Percentiles rank a stretch among this genome's conserved stretches.
Evolutionary conservation across 2,888 invertebrate species (phyloP).

Genomic region (Aplocera efformata): DNA sequence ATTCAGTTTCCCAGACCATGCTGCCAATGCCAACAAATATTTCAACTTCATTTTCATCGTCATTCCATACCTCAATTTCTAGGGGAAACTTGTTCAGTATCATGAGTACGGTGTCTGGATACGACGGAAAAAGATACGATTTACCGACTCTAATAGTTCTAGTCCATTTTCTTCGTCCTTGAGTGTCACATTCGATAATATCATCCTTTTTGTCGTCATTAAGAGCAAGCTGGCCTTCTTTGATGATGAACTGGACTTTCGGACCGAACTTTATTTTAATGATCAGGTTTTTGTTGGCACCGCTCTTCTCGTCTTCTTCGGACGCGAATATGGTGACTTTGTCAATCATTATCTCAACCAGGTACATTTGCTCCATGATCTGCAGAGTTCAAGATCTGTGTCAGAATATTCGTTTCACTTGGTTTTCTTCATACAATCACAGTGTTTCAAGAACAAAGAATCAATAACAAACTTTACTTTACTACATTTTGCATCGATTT

Average conservation of each 20-base stretch:
- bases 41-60: slow-evolving; percentile 56
- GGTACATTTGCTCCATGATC: slow-evolving; percentile 80
- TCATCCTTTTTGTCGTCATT: slow-evolving; percentile 51
- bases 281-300: slow-evolving; percentile 64
- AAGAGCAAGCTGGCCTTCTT: slow-evolving; percentile 63
- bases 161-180: slow-evolving; percentile 56
- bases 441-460: slow-evolving; percentile 10
- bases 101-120: slow-evolving; percentile 64
- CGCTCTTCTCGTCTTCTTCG: slow-evolving; percentile 47
- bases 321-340: slow-evolving; percentile 64
- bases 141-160: slow-evolving; percentile 72
- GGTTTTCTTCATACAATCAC: slow-evolving; percentile 8
- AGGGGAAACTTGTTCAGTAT: slow-evolving; percentile 70
- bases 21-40: slow-evolving; percentile 66
- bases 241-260: slow-evolving; percentile 70
- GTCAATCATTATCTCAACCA: slow-evolving; percentile 79
- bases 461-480: slow-evolving; percentile 1
- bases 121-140: slow-evolving; percentile 76
- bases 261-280: slow-evolving; percentile 74
- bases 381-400: slow-evolving; percentile 64
- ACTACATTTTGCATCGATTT: neutral
- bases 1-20: slow-evolving; percentile 70
- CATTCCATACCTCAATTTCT: slow-evolving; percentile 72
- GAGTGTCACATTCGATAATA: slow-evolving; percentile 50
- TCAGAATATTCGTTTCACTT: slow-evolving; percentile 49